These are phyloP conservation scores for Elachura formosa DNA, from an alignment of 2,113 vertebrate species.

Conservation along the genomic window DNA sequence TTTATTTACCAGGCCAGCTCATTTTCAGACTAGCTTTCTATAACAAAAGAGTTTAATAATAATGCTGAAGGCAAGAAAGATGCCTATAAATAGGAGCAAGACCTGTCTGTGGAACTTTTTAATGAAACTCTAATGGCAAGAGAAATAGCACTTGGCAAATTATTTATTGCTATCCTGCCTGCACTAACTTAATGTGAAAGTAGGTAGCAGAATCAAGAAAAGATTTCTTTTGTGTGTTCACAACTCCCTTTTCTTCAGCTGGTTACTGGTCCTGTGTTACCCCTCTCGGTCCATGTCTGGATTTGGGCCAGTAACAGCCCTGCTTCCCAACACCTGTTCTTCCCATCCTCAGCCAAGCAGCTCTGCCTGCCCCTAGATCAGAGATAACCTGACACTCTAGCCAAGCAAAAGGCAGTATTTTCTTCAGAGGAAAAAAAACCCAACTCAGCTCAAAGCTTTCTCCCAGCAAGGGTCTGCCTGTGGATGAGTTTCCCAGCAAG, in stretches of 20 bases:
- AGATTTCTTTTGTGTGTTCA: not conserved
- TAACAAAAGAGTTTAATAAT: constrained; percentile 60
- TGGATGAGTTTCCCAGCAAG: not conserved
- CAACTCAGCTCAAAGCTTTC: not conserved
- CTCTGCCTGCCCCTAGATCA: not conserved
- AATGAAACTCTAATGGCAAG: constrained; percentile 45
- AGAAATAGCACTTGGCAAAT: not conserved
- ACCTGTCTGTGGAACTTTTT: constrained; percentile 4
- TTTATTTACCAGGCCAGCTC: constrained; percentile 52
- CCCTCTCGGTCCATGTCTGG: not conserved
- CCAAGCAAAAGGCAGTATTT: not conserved
- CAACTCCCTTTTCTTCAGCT: not conserved
- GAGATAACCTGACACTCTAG: accelerated
- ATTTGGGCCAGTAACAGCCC: not conserved
- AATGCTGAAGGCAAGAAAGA: constrained; percentile 16
- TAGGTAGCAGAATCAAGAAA: not conserved
- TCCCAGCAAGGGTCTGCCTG: not conserved
- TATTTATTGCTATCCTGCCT: not conserved
- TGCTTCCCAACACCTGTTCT: not conserved
- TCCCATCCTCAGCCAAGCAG: not conserved
- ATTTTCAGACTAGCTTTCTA: constrained; percentile 32
- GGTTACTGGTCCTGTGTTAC: not conserved
- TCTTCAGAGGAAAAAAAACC: not conserved
- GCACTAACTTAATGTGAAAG: not conserved
- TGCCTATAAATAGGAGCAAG: constrained; percentile 29